Evolutionary conservation across 2,113 vertebrate genomes (phyloP), one percentile per base, ranked within the genome.

Genomic region (Etheostoma spectabile): DNA sequence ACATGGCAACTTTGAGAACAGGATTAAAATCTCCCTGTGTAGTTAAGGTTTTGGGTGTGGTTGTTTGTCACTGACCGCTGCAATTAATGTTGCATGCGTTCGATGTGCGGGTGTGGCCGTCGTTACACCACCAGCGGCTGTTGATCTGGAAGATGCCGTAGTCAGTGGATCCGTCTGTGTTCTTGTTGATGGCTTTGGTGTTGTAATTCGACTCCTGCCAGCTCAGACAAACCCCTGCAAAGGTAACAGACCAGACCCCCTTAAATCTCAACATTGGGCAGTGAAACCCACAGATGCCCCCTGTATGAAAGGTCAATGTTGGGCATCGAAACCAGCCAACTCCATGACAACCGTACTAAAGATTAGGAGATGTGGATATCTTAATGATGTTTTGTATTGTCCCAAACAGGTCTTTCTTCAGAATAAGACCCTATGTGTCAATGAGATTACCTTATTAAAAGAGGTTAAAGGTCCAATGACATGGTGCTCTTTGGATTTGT

Each of bases 121-220:
- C 0, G 1, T 64, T 0, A 61, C 91, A 92, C 91, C 91, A 92
- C 21, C 27, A 90, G 21, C 79, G 79, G 24, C 79, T 91, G 80
- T 92, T 91, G 72, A 92, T 92, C 85, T 92, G 91, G 64, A 92
- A 91, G 75, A 92, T 91, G 63, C 91, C 91, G 3, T 83, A 91
- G 83, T 92, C 89, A 0, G 80, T 90, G 45, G 88, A 88, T 19
- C 75, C 22, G 3, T 86, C 74, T 0, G 0, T n/a, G 84, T 92
- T 92, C 35, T 1, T 33, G 76, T 91, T 84, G 38, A 0, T 66
- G 6, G 53, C 65, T 1, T 0, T 0, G 3, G 91, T 92, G 73
- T 74, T 83, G 69, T 55, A 91, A 1, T 0, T 0, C 0, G 91
- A 92, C 42, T 91, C 91, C 38, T 35, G 46, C 2, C 24, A 0